phyloP scores from a whole-genome alignment of 2,113 vertebrate species.

The Myiagra hebetior region DNA sequence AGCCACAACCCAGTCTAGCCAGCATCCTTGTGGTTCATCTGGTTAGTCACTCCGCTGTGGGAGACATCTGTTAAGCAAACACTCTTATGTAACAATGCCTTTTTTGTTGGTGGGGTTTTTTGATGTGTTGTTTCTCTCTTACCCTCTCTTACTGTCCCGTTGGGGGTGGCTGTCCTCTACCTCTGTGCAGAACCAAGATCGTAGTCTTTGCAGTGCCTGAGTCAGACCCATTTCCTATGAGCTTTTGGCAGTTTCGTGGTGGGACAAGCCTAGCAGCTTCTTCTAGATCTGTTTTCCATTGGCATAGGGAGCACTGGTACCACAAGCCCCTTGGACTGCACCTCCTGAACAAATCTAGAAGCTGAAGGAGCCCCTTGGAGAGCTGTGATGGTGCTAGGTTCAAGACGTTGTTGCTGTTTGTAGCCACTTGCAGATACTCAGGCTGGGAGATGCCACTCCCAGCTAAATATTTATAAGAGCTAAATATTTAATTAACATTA shows the following conservation, averaged over 20 bases:
- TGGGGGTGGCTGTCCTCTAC: background rate
- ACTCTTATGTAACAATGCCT: background rate
- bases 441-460: background rate
- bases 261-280: background rate
- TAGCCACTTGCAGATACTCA: background rate
- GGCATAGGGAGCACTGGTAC: background rate
- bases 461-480: too few relatives aligned
- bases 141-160: background rate
- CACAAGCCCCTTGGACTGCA: background rate
- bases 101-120: background rate
- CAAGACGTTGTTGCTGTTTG: background rate
- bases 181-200: background rate
- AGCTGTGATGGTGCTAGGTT: rapidly evolving
- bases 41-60: background rate
- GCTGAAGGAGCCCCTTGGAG: background rate
- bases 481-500: background rate
- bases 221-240: background rate
- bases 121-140: background rate
- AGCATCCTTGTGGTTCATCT: background rate
- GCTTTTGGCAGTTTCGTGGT: background rate
- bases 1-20: background rate
- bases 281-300: background rate
- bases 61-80: background rate
- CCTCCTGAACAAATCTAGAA: background rate
- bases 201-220: background rate